Conservation (phyloP, 2,113 vertebrate species). For the Scomber colias region DNA sequence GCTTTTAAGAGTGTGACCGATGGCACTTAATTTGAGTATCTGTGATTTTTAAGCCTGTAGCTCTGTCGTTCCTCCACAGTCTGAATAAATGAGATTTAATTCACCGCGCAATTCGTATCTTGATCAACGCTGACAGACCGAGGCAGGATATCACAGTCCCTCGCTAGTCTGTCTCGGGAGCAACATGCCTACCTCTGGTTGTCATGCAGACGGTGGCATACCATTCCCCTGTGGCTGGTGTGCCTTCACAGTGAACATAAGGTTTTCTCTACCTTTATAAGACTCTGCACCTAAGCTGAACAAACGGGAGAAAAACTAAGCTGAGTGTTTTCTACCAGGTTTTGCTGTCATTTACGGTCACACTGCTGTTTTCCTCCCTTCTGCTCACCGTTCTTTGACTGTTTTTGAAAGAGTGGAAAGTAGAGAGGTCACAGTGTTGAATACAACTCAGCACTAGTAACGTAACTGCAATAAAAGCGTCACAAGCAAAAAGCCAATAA, state of each 20-base stretch:
- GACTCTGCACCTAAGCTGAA: too few species aligned
- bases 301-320: too few species aligned
- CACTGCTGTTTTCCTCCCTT: too few species aligned
- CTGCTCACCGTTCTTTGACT: too few species aligned
- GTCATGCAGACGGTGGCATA: conserved; percentile 47
- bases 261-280: too few species aligned
- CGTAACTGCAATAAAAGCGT: too few species aligned
- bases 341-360: too few species aligned
- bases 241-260: conserved; percentile 55
- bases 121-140: conserved; percentile 53
- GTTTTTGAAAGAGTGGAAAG: too few species aligned
- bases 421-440: too few species aligned
- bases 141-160: conserved; percentile 39
- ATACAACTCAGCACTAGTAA: too few species aligned
- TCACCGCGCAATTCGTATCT: conserved; percentile 64
- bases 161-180: conserved; percentile 33
- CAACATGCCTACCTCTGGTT: conserved; percentile 48
- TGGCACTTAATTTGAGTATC: conserved; percentile 41
- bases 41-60: conserved; percentile 44
- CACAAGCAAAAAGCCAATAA: too few species aligned
- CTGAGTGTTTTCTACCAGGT: too few species aligned
- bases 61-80: conserved; percentile 23
- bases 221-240: conserved; percentile 52
- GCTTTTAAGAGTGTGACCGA: conserved; percentile 41
- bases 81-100: conserved; percentile 64